These are phyloP conservation scores for Andrena praecox DNA, from an alignment of 2,888 invertebrate genomes.

Conservation along the genomic window DNA sequence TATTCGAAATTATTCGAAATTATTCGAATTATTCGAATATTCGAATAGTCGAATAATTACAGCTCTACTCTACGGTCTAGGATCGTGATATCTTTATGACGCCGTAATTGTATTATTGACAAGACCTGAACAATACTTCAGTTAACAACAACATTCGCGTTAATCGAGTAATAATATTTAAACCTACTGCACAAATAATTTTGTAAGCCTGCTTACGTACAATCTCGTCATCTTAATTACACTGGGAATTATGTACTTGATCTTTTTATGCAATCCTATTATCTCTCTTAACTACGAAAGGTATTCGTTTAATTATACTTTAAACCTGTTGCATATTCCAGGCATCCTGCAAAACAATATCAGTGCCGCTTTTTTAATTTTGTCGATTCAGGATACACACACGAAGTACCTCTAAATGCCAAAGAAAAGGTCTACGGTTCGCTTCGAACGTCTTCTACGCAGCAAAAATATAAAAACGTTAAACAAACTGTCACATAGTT, in stretches of 20 bases:
- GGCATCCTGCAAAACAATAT: constrained; percentile 73
- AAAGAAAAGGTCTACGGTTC: constrained; percentile 64
- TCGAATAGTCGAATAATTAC: no score
- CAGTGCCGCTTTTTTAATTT: constrained; percentile 62
- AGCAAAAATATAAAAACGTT: constrained; percentile 46
- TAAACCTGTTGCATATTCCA: constrained; percentile 72
- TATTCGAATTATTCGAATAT: no score
- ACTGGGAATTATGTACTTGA: constrained; percentile 1
- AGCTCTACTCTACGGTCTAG: background rate
- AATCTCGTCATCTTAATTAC: constrained; percentile 20
- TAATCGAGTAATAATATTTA: constrained; percentile 5
- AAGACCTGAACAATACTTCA: background rate
- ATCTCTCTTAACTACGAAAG: constrained; percentile 47
- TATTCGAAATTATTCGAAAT: no score
- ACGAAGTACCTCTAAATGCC: constrained; percentile 64
- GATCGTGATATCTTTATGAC: background rate
- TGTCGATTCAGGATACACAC: constrained; percentile 43
- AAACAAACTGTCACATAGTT: constrained; percentile 18
- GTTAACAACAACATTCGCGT: background rate
- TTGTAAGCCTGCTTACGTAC: constrained; percentile 31
- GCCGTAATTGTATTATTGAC: background rate
- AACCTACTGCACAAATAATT: constrained; percentile 13
- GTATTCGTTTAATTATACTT: constrained; percentile 67
- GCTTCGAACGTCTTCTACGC: constrained; percentile 45
- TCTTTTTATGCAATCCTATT: constrained; percentile 30